phyloP scores from a whole-genome alignment of 2,888 invertebrate genomes.

The Rhyacophila evoluta region DNA sequence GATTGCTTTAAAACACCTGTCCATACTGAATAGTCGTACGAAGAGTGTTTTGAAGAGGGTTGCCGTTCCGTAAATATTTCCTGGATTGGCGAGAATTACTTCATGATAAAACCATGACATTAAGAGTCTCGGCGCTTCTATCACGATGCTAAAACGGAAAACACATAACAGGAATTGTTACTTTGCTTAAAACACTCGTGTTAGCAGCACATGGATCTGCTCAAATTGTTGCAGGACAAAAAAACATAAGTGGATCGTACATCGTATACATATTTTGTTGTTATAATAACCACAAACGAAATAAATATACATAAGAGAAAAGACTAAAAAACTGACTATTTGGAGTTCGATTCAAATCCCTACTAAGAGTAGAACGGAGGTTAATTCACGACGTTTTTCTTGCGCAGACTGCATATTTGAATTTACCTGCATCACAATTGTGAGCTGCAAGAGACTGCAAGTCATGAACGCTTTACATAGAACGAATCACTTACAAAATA shows the following conservation, averaged over 20 bases:
- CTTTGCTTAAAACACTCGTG: neutral
- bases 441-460: too few relatives aligned
- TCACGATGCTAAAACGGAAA: neutral
- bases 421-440: too few relatives aligned
- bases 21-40: neutral
- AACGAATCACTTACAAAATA: too few relatives aligned
- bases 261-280: neutral
- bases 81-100: constrained; percentile 8
- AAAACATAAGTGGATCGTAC: neutral
- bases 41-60: neutral
- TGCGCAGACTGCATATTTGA: too few relatives aligned
- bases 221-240: neutral
- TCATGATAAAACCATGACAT: constrained; percentile 15
- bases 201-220: neutral
- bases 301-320: too few relatives aligned
- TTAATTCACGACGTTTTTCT: too few relatives aligned
- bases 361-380: too few relatives aligned
- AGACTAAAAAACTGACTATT: too few relatives aligned
- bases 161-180: constrained; percentile 17
- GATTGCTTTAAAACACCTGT: neutral
- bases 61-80: neutral
- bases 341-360: too few relatives aligned
- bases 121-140: constrained; percentile 1
- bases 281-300: too few relatives aligned
- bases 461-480: too few relatives aligned